Evolutionary conservation across 2,113 vertebrate species (phyloP).

Genomic region (Tauraco erythrolophus): DNA sequence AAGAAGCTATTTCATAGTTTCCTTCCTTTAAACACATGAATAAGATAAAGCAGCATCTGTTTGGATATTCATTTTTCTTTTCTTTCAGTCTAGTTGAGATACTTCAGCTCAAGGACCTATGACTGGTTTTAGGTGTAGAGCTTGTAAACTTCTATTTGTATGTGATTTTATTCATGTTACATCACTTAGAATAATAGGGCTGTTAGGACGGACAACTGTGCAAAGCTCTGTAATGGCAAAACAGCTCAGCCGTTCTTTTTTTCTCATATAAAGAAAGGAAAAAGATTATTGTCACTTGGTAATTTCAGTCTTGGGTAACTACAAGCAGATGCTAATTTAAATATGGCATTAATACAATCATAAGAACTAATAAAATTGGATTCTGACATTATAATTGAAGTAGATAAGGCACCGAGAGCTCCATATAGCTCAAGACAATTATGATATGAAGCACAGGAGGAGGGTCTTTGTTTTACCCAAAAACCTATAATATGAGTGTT

Average conservation of each 20-base stretch:
- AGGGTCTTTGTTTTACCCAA: not conserved
- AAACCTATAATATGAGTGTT: not conserved
- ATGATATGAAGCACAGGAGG: not conserved
- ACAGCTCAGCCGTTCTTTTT: not conserved
- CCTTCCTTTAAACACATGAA: not conserved
- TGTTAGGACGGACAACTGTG: not conserved
- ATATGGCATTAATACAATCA: not conserved
- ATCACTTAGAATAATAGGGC: not conserved
- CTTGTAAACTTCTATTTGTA: not conserved
- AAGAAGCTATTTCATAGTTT: not conserved
- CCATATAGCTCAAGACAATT: not conserved
- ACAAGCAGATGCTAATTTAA: not conserved
- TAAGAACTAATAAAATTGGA: not conserved
- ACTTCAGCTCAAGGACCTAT: not conserved
- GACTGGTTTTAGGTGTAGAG: not conserved
- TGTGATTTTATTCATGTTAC: not conserved
- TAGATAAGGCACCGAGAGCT: not conserved
- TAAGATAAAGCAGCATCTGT: too few relatives aligned
- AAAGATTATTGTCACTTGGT: not conserved
- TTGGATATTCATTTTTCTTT: too few relatives aligned
- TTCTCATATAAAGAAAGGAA: not conserved
- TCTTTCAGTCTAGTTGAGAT: not conserved
- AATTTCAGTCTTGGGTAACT: not conserved
- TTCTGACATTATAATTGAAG: not conserved
- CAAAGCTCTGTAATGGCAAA: not conserved